These are phyloP conservation scores for Halichondria panicea DNA, from an alignment of 37 sponge, comb jelly and placozoan species.

Conservation along the genomic window DNA sequence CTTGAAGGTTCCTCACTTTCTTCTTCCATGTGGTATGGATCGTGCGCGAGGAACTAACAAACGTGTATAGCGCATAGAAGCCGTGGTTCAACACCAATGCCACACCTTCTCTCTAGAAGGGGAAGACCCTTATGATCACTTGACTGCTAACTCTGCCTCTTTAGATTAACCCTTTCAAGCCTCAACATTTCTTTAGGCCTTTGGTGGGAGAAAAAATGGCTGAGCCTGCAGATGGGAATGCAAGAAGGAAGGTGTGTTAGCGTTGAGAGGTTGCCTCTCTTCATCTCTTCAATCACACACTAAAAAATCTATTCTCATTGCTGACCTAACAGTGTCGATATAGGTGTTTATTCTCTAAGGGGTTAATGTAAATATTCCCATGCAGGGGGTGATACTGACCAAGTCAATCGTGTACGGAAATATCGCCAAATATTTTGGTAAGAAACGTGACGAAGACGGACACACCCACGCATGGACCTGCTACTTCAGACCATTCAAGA, in stretches of 20 bases:
- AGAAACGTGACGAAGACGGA: slow-evolving; percentile 95
- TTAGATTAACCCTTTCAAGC: neutral
- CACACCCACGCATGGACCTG: slow-evolving; percentile 98
- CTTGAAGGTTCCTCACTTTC: too few species aligned
- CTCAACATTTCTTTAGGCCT: neutral
- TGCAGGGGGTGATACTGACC: slow-evolving; percentile 64
- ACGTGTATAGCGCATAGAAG: too few species aligned
- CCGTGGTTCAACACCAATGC: too few species aligned
- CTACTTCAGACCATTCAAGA: slow-evolving; percentile 88
- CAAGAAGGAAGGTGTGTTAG: slow-evolving; percentile 25
- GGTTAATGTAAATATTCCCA: too few species aligned
- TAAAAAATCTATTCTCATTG: neutral
- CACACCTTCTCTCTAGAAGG: too few species aligned
- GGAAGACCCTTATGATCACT: too few species aligned
- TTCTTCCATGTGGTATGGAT: too few species aligned
- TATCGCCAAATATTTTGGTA: slow-evolving; percentile 80
- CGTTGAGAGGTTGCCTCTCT: neutral
- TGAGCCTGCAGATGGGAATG: slow-evolving; percentile 12
- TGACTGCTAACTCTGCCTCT: too few species aligned
- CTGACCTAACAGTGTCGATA: neutral
- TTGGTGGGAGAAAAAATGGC: neutral
- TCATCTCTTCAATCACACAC: too few species aligned
- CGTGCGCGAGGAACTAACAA: too few species aligned
- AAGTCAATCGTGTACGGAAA: slow-evolving; percentile 94
- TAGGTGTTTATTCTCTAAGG: neutral